Base-by-base conservation (phyloP, 1,140 invertebrate species). In the Drosophila lacteicornis region DNA sequence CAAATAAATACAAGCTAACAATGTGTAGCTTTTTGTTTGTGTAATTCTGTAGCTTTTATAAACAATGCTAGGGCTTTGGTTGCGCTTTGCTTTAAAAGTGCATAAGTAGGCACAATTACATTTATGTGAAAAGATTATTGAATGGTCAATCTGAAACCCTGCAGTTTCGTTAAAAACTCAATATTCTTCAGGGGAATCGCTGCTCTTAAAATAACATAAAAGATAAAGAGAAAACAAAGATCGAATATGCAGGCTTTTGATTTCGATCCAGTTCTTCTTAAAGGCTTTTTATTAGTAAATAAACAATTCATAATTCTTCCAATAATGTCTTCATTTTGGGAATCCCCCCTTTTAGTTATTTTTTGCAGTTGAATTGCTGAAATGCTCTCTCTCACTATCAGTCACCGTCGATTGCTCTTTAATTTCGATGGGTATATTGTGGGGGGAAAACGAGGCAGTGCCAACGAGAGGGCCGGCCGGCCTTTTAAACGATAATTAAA, bases 401-500 rank as follows among this genome's bases (percentile, higher is more conserved):
- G 22, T 42, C 22, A 13, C 6, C 13, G n/a, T 19, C n/a, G 53
- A 42, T 58, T 30, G 36, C 19, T 17, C 40, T 36, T 65, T 61
- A 45, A 61, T 61, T 61, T 61, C 25, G 15, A 33, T 53, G 38
- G 12, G 17, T 2, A 15, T 55, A 55, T 9, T 38, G 12, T 25
- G 60, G n/a, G 38, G 4, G 4, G 33, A 12, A 36, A 36, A 11
- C 27, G 8, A 40, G 17, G 62, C 3, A 13, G 15, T 9, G 46
- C 2, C 46, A 33, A 5, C 49, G 46, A 55, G 30, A 40, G 66
- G n/a, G 53, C 53, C 36, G 4, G 36, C 42, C 58, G 75, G 67
- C 46, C 68, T 50, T 80, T 83, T 87, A 65, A 83, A 79, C 75
- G 84, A 75, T 87, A 88, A 87, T 88, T 88, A 84, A 87, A 87